These are phyloP conservation scores for Drosophila anomalata DNA, from an alignment of 2,888 invertebrate species.

Conservation along the genomic window DNA sequence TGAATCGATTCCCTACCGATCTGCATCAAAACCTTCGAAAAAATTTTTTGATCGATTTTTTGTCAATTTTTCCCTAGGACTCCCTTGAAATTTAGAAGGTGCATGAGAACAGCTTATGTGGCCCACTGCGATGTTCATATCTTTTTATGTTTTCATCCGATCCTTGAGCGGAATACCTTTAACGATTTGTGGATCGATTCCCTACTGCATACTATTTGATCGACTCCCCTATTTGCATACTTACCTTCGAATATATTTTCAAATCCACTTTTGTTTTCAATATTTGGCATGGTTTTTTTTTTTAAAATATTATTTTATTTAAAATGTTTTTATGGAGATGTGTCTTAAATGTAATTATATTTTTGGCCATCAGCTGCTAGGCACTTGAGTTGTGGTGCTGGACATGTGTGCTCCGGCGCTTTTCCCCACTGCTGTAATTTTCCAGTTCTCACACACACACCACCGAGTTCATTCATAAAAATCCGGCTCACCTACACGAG, in stretches of 20 bases:
- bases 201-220: no score
- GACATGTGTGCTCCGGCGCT: conserved; percentile 15
- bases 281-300: background rate
- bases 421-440: conserved; percentile 12
- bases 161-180: no score
- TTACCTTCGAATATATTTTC: background rate
- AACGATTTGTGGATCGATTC: background rate
- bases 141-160: no score
- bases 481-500: conserved; percentile 79
- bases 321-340: no score
- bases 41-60: background rate
- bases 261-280: background rate
- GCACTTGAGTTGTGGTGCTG: conserved; percentile 23
- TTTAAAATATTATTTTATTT: background rate
- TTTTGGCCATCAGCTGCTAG: background rate
- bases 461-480: conserved; percentile 71
- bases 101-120: no score
- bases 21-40: background rate
- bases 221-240: no score
- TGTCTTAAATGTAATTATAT: background rate
- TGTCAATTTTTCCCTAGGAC: background rate
- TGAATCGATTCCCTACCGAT: background rate
- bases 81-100: background rate
- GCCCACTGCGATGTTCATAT: no score
- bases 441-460: conserved; percentile 57